Percentiles rank a stretch among this genome's conserved stretches.
Conservation (phyloP, 2,888 invertebrate genomes). For the Noctua fimbriata region DNA sequence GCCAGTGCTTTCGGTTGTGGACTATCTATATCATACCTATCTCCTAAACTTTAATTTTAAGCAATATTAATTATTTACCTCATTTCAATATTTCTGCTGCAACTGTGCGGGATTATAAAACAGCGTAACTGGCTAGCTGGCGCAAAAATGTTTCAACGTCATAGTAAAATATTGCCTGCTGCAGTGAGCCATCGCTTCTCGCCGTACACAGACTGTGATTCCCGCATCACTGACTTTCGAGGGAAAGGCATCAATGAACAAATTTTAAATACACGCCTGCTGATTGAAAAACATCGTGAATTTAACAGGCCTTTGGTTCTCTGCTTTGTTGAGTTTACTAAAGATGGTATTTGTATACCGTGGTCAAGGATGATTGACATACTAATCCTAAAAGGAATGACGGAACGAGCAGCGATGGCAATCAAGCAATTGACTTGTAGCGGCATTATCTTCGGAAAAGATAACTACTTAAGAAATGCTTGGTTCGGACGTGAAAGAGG, state of each 20-base stretch:
- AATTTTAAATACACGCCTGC: constrained; percentile 26
- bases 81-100: background rate
- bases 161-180: background rate
- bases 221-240: constrained; percentile 25
- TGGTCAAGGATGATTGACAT: constrained; percentile 12
- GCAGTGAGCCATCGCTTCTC: constrained; percentile 30
- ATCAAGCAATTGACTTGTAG: constrained; percentile 4
- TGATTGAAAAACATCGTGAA: constrained; percentile 30
- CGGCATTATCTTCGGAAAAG: background rate
- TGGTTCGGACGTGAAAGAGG: constrained; percentile 10
- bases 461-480: background rate
- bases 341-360: constrained; percentile 14
- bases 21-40: constrained; percentile 7
- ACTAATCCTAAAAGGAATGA: background rate
- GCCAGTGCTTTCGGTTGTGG: background rate
- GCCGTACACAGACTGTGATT: constrained; percentile 26
- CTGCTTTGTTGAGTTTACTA: constrained; percentile 20
- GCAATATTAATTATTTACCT: background rate
- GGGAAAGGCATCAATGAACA: constrained; percentile 26
- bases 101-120: background rate
- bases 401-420: background rate
- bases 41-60: background rate
- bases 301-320: constrained; percentile 22
- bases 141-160: background rate
- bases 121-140: background rate